Evolutionary conservation across 2,797 vertebrate genomes (phyloP).

Genomic region (Hapalemur alaotrensis): DNA sequence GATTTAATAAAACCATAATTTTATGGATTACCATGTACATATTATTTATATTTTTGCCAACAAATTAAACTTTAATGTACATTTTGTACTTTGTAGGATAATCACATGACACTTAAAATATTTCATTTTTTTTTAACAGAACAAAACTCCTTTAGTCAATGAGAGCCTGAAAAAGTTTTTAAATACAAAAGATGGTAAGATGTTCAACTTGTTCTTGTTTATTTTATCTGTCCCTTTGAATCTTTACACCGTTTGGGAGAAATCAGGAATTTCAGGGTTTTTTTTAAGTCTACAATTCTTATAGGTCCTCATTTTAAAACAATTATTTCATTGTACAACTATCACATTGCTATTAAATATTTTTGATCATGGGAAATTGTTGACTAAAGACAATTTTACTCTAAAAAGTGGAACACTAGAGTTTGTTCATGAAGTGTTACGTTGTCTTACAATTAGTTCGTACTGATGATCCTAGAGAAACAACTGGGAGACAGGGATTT

Average conservation of each 20-base stretch:
- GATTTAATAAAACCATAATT: background rate
- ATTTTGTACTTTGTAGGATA: constrained; percentile 7
- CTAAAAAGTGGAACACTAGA: background rate
- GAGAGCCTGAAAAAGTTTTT: constrained; percentile 94
- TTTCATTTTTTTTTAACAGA: constrained; percentile 86
- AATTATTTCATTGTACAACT: background rate
- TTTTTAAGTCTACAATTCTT: background rate
- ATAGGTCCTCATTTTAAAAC: background rate
- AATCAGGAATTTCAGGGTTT: background rate
- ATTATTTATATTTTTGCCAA: background rate
- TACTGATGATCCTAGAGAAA: background rate
- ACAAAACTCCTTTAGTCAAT: constrained; percentile 93
- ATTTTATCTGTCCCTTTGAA: background rate
- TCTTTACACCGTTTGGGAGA: background rate
- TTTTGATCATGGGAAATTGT: background rate
- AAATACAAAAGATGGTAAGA: constrained; percentile 93
- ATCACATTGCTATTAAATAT: background rate
- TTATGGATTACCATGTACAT: background rate
- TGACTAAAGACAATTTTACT: background rate
- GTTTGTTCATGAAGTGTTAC: background rate
- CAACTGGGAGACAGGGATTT: background rate
- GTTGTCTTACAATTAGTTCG: background rate
- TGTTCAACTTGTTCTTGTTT: background rate
- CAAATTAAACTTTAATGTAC: background rate
- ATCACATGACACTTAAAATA: background rate